Evolutionary conservation across 2,113 vertebrate genomes (phyloP), one percentile per base, ranked within the genome.

Genomic region (Colinus virginianus): DNA sequence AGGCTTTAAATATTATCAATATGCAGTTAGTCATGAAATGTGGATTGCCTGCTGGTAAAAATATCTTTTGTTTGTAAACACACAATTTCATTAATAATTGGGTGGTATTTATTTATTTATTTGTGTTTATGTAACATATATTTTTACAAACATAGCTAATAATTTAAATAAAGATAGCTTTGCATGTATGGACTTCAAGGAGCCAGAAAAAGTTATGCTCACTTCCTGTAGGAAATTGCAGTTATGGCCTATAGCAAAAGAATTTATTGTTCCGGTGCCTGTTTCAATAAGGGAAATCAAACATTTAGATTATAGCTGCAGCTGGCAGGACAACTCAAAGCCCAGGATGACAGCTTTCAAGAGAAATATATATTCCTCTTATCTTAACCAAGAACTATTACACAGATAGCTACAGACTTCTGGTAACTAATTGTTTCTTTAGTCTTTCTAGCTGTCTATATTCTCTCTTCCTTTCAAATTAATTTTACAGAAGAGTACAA

Each of bases 401-500:
- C 22, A 82, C 30, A 64, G 7, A 34, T 81, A 80, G 9, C 5
- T 69, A 15, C 32, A 78, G 45, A 78, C 20, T 86, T 72, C 26
- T 80, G 77, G 72, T 80, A 77, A n/a, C 26, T 48, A 82, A 93
- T 87, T 82, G 20, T 25, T 36, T 75, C 25, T 86, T n/a, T 58
- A 23, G 40, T 71, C 28, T 61, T 86, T 90, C 75, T 81, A 17
- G 53, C 63, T 51, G 19, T 46, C 77, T 82, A 56, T 6, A 45
- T 68, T 85, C 94, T 86, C 16, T 83, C 46, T 90, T 74, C n/a
- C 66, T 21, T 90, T 94, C 76, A 93, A 94, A 95, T 91, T 95
- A 96, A 90, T 95, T 96, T 88, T 75, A 78, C 75, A 83, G 38
- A 40, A 89, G 42, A 91, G 42, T 80, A 63, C 43, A 78, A 53